These are phyloP conservation scores for Nasonia vitripennis DNA, from an alignment of 1,140 invertebrate genomes.

Conservation along the genomic window DNA sequence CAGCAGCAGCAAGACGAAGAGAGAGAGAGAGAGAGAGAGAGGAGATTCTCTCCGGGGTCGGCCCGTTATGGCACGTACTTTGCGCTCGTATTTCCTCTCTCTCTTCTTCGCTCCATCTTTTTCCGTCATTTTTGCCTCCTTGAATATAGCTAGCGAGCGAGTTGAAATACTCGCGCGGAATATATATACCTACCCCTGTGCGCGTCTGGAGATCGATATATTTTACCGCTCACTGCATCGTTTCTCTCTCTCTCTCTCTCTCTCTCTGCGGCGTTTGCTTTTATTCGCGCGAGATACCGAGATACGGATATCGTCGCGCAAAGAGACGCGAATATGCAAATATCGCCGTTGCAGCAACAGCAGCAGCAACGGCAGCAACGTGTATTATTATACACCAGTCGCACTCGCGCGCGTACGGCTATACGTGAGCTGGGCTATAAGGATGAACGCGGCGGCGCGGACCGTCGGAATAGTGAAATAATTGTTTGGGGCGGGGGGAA, in stretches of 20 bases:
- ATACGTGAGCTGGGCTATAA: too few species aligned
- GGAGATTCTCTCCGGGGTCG: neutral
- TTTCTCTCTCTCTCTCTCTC: too few species aligned
- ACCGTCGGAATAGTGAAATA: neutral
- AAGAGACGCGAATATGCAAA: constrained; percentile 15
- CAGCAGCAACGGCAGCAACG: too few species aligned
- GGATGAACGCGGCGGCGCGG: neutral
- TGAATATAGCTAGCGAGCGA: neutral
- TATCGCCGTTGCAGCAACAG: neutral
- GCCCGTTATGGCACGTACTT: neutral
- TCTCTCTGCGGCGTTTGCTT: neutral
- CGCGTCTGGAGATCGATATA: neutral
- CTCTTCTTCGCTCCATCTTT: neutral
- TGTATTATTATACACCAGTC: neutral
- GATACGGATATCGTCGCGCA: neutral
- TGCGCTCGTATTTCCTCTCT: neutral
- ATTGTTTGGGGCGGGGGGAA: neutral
- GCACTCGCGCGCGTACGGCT: too few species aligned
- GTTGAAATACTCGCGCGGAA: neutral
- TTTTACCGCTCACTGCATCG: neutral
- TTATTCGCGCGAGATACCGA: neutral
- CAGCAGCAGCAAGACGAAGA: neutral
- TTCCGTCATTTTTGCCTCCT: neutral
- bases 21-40: neutral
- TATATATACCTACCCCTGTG: neutral